phyloP scores from a whole-genome alignment of 1,140 invertebrate species.

The Coelopa frigida region DNA sequence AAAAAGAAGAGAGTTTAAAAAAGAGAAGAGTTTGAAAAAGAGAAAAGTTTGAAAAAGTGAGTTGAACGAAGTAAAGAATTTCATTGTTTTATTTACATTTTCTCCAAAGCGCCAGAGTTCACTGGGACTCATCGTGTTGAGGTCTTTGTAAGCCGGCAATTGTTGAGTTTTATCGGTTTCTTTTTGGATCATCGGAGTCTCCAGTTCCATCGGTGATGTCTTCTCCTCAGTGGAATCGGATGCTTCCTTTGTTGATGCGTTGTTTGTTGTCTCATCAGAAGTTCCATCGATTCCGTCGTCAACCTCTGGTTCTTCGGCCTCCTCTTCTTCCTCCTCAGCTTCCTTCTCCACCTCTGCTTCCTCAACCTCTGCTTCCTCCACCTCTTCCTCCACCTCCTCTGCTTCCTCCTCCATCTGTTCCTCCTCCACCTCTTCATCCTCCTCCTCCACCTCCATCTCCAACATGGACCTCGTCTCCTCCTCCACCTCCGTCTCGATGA shows the following conservation, averaged over 20 bases:
- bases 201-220: too few relatives aligned
- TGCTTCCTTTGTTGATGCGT: background rate
- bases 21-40: too few relatives aligned
- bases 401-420: constrained; percentile 1
- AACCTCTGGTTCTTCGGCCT: background rate
- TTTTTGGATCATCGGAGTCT: too few relatives aligned
- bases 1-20: too few relatives aligned
- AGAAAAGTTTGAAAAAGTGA: too few relatives aligned
- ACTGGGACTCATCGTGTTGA: too few relatives aligned
- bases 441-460: background rate
- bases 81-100: too few relatives aligned
- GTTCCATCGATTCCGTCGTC: background rate
- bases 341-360: background rate
- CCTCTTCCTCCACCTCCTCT: background rate
- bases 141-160: too few relatives aligned
- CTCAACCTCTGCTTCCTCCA: background rate
- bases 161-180: too few relatives aligned
- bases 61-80: too few relatives aligned
- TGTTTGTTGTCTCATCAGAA: background rate
- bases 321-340: background rate
- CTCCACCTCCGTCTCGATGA: background rate
- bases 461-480: too few relatives aligned
- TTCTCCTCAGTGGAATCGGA: background rate
- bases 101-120: too few relatives aligned
- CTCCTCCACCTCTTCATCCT: background rate